Percentiles rank a stretch among this genome's conserved stretches.
Evolutionary conservation across 2,113 vertebrate species (phyloP).

Genomic region (Corythaixoides concolor): DNA sequence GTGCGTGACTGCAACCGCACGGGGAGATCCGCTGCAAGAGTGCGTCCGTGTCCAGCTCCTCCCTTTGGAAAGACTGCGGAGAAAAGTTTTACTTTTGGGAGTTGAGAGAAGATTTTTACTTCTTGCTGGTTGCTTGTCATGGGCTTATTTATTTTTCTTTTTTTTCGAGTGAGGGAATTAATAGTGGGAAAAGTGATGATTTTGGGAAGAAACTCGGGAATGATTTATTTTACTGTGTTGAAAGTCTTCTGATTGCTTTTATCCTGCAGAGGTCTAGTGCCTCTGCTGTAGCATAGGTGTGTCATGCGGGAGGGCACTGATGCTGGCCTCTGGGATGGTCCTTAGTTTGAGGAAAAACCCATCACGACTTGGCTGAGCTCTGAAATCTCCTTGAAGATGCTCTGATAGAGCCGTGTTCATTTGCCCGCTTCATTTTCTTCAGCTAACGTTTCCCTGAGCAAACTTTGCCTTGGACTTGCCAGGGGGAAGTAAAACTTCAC

Average conservation of each 20-base stretch:
- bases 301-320: not conserved
- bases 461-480: not conserved
- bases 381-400: not conserved
- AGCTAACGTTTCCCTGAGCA: rapidly evolving
- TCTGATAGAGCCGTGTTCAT: not conserved
- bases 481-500: not conserved
- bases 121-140: not conserved
- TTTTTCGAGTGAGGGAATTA: not conserved
- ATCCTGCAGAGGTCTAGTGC: not conserved
- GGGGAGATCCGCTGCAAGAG: rapidly evolving
- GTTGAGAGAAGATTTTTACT: not conserved
- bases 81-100: not conserved
- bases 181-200: not conserved
- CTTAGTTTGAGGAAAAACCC: not conserved
- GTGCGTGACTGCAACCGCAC: rapidly evolving
- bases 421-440: not conserved
- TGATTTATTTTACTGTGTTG: not conserved
- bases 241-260: not conserved
- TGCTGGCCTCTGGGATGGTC: not conserved
- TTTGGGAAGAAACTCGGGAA: not conserved
- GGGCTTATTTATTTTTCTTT: not conserved
- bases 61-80: not conserved
- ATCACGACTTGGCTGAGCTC: not conserved
- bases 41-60: rapidly evolving
- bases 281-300: not conserved